phyloP scores from a whole-genome alignment of 2,888 invertebrate species.

The Hanleya hanleyi region DNA sequence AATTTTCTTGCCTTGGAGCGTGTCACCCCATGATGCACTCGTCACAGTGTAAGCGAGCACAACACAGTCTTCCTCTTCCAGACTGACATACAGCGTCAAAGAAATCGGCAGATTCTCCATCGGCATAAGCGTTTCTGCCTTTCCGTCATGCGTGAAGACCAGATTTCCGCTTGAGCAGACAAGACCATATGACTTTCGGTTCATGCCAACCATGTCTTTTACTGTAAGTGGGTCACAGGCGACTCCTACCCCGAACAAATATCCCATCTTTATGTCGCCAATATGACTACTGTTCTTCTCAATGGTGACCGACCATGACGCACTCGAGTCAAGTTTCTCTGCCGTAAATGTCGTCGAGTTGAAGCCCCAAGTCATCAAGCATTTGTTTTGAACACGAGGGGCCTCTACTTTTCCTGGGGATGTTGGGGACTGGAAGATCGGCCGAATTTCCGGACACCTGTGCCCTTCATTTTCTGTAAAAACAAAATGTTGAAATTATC shows the following conservation, averaged over 20 bases:
- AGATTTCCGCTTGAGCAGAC: conserved; percentile 60
- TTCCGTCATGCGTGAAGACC: conserved; percentile 54
- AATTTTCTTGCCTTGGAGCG: conserved; percentile 57
- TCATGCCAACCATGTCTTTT: conserved; percentile 67
- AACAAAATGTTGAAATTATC: no score
- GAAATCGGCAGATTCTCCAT: conserved; percentile 62
- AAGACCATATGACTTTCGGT: conserved; percentile 56
- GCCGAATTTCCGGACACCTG: conserved; percentile 50
- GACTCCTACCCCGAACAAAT: conserved; percentile 69
- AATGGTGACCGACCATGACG: conserved; percentile 65
- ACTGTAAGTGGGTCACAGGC: conserved; percentile 52
- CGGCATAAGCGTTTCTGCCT: conserved; percentile 54
- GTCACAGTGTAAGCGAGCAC: conserved; percentile 60
- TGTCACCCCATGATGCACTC: conserved; percentile 53
- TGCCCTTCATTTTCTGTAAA: conserved; percentile 47
- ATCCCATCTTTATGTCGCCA: conserved; percentile 60
- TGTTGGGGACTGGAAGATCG: conserved; percentile 54
- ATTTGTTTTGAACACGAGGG: conserved; percentile 59
- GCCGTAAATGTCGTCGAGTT: conserved; percentile 69
- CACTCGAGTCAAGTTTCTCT: conserved; percentile 48
- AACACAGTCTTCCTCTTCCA: conserved; percentile 51
- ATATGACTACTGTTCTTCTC: conserved; percentile 63
- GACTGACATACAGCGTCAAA: conserved; percentile 55
- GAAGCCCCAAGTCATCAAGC: conserved; percentile 69
- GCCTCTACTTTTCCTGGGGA: conserved; percentile 46